Conservation (phyloP, 2,797 vertebrate genomes). For the Amniataba percoides region DNA sequence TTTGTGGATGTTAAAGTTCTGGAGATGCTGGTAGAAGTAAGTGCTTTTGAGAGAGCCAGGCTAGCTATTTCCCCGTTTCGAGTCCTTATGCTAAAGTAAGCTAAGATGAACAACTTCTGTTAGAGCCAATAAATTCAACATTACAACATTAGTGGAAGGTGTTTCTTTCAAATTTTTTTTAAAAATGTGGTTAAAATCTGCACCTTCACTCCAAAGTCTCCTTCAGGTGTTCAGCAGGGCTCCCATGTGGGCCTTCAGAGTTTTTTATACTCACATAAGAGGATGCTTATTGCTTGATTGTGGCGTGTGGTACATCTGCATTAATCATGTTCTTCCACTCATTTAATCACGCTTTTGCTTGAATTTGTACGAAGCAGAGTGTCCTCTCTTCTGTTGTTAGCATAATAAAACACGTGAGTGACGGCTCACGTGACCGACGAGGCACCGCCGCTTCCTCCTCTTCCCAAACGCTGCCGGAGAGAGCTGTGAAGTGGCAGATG, state of each 20-base stretch:
- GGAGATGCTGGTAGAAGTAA: neutral
- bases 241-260: neutral
- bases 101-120: neutral
- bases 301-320: neutral
- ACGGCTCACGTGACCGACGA: constrained; percentile 10
- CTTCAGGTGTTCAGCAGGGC: neutral
- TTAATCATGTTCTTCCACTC: neutral
- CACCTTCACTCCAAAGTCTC: too few relatives aligned
- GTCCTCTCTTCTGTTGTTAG: neutral
- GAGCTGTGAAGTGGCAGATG: constrained; percentile 57
- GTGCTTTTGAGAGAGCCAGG: neutral
- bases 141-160: too few relatives aligned
- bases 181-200: too few relatives aligned
- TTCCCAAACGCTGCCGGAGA: constrained; percentile 2
- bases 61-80: neutral
- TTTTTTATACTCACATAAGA: neutral
- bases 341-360: too few relatives aligned
- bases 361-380: neutral
- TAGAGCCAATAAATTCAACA: too few relatives aligned
- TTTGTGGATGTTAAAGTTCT: too few relatives aligned
- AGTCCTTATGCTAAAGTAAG: neutral
- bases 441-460: neutral
- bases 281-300: neutral
- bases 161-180: too few relatives aligned
- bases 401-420: constrained; percentile 28